These are phyloP conservation scores for Trochalopteron elliotii DNA, from an alignment of 2,113 vertebrate genomes.

Conservation along the genomic window DNA sequence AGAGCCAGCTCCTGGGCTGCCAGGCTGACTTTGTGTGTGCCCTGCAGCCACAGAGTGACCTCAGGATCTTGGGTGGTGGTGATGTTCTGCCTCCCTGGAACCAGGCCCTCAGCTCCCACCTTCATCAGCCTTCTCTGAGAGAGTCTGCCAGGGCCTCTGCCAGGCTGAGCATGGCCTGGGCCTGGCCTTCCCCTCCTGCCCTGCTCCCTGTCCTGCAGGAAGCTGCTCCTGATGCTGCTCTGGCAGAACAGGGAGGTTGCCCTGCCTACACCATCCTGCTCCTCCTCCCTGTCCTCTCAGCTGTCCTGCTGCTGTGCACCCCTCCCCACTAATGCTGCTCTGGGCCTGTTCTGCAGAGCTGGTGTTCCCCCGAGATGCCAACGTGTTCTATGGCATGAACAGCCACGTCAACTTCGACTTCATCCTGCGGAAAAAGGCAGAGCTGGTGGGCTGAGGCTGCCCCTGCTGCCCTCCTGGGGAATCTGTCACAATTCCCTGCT, in stretches of 20 bases:
- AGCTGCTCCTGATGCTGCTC: fast-evolving
- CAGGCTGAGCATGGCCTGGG: not conserved
- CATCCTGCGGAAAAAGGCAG: constrained; percentile 82
- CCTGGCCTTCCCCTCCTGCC: not conserved
- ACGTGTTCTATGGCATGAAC: constrained; percentile 97
- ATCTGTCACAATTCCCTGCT: not conserved
- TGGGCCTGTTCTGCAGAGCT: constrained; percentile 77
- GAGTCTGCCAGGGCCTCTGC: not conserved
- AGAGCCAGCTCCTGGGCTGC: not conserved
- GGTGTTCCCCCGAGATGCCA: constrained; percentile 87
- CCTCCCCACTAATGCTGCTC: not conserved
- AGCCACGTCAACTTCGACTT: constrained; percentile 90
- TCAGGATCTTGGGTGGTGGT: not conserved
- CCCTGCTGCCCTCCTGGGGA: not conserved
- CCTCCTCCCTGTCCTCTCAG: not conserved
- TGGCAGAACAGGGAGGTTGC: not conserved
- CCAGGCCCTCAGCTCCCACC: not conserved
- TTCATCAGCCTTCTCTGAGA: not conserved
- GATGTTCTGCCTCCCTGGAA: not conserved
- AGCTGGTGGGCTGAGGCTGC: not conserved
- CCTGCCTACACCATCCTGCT: fast-evolving
- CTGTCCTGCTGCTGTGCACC: not conserved
- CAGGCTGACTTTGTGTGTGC: fast-evolving
- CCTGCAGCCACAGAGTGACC: no score
- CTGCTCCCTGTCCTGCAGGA: not conserved